Evolutionary conservation across 1,140 invertebrate species (phyloP), one percentile per base, ranked within the genome.

Genomic region (Charaxes varanes): DNA sequence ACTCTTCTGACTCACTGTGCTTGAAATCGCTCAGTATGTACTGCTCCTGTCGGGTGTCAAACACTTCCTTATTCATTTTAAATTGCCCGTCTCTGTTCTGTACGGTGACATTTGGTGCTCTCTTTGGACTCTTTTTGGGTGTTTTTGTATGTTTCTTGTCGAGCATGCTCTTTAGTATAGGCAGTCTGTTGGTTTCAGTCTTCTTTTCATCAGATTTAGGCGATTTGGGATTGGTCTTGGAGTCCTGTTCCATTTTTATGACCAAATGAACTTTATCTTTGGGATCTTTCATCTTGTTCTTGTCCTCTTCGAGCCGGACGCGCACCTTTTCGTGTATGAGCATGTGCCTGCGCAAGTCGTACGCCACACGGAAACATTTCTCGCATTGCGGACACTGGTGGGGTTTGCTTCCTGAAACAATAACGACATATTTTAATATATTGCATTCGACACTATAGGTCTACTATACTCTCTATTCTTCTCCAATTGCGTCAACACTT

Each of bases 261-360:
- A 32, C 10, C 4, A 48, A 34, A 2, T 33, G 2, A 1, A 53
- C 62, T 32, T 44, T 34, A 4, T 43, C 22, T 15, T 54, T 47
- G n/a, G 8, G 8, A 12, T 53, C 36, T 36, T 61, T 52, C 17
- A 23, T 7, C 42, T 66, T 52, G 10, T 24, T 37, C 22, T 49
- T 50, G 2, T 32, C 12, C 24, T 59, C 36, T 3, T 62, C 59
- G 4, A 44, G 23, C 8, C 58, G 33, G 26, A 50, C 33, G 5
- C 65, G 50, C 10, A 63, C 44, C 32, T 78, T 73, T 23, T 74
- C 73, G 52, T 97, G 95, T 1, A 92, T 94, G 11, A 90, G 89
- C 77, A 94, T 87, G 72, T 98, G 97, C 1, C 96, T 85, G 48
- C 94, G 94, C 86, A 98, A 90, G 59, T 97, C 94, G 14, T 94